These are phyloP conservation scores for Heterodera schachtii DNA, from an alignment of 1,140 invertebrate genomes.

Conservation along the genomic window DNA sequence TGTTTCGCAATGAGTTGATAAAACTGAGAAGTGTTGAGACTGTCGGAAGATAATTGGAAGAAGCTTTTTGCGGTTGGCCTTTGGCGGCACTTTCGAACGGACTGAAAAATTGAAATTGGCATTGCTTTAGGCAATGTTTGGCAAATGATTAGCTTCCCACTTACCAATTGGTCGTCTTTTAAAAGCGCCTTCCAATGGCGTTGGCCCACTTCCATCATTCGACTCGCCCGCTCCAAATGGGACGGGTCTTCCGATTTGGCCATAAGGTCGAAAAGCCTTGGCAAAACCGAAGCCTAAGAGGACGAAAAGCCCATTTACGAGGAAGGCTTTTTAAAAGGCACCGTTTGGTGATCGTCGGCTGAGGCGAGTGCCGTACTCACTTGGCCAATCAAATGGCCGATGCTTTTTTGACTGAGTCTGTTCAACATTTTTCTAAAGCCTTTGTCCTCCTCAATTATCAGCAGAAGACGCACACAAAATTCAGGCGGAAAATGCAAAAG, in stretches of 20 bases:
- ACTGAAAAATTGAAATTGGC: background rate
- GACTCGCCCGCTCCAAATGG: background rate
- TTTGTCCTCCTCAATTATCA: constrained; percentile 17
- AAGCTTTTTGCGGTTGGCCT: background rate
- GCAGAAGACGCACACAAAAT: constrained; percentile 38
- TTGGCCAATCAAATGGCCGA: constrained; percentile 15
- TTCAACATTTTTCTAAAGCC: constrained; percentile 17
- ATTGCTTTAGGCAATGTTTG: background rate
- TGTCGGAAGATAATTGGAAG: background rate
- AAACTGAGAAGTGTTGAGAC: background rate
- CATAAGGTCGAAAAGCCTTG: constrained; percentile 1
- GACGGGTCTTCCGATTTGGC: constrained; percentile 22
- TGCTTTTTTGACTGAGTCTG: constrained; percentile 1
- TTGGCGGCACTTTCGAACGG: background rate
- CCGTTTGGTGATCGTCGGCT: background rate
- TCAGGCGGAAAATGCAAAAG: constrained; percentile 10
- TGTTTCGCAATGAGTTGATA: background rate
- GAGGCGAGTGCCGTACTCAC: background rate
- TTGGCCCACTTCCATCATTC: constrained; percentile 1
- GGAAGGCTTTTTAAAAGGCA: background rate
- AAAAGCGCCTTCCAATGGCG: background rate
- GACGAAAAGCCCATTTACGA: background rate
- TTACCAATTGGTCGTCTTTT: background rate
- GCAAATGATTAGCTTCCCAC: background rate
- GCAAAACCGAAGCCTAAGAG: constrained; percentile 1